Evolutionary conservation across 2,113 vertebrate genomes (phyloP), one percentile per base, ranked within the genome.

Genomic region (Nestor notabilis): DNA sequence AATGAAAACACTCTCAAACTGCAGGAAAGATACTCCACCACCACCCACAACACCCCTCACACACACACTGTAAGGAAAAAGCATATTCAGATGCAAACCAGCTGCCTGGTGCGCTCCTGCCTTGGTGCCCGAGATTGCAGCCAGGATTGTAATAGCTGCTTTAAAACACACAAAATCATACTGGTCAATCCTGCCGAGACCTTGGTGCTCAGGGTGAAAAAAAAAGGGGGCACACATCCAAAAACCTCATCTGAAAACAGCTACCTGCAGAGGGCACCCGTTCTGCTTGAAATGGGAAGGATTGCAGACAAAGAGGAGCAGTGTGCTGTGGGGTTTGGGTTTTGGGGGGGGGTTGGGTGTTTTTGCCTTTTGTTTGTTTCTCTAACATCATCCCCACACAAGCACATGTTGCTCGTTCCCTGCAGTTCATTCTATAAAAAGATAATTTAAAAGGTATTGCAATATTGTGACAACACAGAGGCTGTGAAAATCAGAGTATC

Each of bases 221-320:
- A 43, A 81, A 58, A 46, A 53, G 3, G 23, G 28, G n/a, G 16
- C 49, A 46, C 13, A 6, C 23, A 33, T 50, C 39, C 60, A 78
- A 82, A 95, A 78, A 44, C 19, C 37, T 82, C 25, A 21, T 61
- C 17, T 61, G 66, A 91, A 47, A 89, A 43, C 1, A 71, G 55
- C n/a, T 82, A 93, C 95, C 94, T 97, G 93, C 90, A 97, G 96
- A 95, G 95, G 95, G 91, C 93, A 93, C 69, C 69, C 93, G 47
- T 87, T 90, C 95, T 63, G 31, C 79, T 88, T 65, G 49, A 53
- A 90, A 85, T 3, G 58, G 56, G 43, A 77, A 46, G 4, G 14
- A 37, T 35, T 90, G 17, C 31, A 23, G 21, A 56, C 11, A 82
- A 50, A 50, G 0, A 74, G 10, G 4, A 68, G 28, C 11, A 53